These are phyloP conservation scores for Delichon dasypus DNA, from an alignment of 2,797 vertebrate genomes.

Conservation along the genomic window DNA sequence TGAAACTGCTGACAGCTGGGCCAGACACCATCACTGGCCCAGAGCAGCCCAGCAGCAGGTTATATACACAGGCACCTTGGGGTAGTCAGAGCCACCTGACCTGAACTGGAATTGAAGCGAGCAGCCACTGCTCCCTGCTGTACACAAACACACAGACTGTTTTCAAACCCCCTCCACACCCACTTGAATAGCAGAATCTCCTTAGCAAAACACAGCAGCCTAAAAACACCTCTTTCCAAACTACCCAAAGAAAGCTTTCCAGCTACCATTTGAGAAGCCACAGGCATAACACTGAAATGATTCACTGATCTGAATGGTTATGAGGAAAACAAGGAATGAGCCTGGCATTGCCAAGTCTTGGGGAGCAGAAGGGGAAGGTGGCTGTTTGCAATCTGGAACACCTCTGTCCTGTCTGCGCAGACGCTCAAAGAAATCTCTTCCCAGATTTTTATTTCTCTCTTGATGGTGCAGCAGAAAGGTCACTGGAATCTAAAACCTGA, in stretches of 20 bases:
- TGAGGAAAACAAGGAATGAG: background rate
- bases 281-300: background rate
- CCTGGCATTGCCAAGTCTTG: background rate
- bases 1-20: background rate
- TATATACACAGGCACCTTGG: background rate
- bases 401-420: background rate
- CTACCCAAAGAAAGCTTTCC: background rate
- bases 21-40: background rate
- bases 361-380: background rate
- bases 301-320: background rate
- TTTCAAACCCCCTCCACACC: background rate
- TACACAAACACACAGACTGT: background rate
- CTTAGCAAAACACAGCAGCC: background rate
- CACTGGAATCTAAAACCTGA: background rate
- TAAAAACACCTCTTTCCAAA: background rate
- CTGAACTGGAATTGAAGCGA: background rate
- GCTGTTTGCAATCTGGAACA: slow-evolving; percentile 2
- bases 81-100: background rate
- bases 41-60: background rate
- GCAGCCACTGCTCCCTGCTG: background rate
- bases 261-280: background rate
- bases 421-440: background rate
- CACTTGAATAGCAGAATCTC: background rate
- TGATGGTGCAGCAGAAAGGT: background rate
- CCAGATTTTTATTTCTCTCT: background rate